phyloP scores from a whole-genome alignment of 2,113 vertebrate genomes.

The human (Homo sapiens) region DNA sequence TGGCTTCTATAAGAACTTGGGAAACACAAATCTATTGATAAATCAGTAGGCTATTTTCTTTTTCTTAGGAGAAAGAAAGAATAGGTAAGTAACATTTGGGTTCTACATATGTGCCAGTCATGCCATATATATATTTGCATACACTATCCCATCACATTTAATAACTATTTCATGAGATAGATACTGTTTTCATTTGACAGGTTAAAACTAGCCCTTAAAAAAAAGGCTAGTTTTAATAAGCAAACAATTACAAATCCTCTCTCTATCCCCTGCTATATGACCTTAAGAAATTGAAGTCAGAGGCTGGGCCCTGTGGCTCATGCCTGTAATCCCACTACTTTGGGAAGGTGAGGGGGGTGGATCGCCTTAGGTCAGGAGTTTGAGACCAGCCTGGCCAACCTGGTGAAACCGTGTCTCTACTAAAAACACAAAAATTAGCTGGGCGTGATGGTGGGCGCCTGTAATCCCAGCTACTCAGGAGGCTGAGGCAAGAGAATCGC shows the following conservation, averaged over 20 bases:
- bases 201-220: not conserved
- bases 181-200: not conserved
- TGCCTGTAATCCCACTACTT: too few relatives aligned
- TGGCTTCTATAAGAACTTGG: not conserved
- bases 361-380: not conserved
- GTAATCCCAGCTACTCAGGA: too few relatives aligned
- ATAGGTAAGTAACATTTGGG: not conserved
- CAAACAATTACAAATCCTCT: too few relatives aligned
- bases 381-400: not conserved
- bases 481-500: too few relatives aligned
- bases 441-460: too few relatives aligned
- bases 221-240: too few relatives aligned
- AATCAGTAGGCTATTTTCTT: not conserved
- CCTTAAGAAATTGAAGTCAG: too few relatives aligned
- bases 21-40: not conserved
- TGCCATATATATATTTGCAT: not conserved
- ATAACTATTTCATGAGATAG: not conserved
- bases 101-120: not conserved
- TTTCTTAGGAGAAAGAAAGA: not conserved
- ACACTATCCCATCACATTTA: not conserved
- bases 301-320: too few relatives aligned
- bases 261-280: too few relatives aligned
- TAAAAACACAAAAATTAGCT: too few relatives aligned
- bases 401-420: too few relatives aligned
- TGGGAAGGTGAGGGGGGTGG: too few relatives aligned